Conservation (phyloP, 2,113 vertebrate species). For the Ictidomys tridecemlineatus region DNA sequence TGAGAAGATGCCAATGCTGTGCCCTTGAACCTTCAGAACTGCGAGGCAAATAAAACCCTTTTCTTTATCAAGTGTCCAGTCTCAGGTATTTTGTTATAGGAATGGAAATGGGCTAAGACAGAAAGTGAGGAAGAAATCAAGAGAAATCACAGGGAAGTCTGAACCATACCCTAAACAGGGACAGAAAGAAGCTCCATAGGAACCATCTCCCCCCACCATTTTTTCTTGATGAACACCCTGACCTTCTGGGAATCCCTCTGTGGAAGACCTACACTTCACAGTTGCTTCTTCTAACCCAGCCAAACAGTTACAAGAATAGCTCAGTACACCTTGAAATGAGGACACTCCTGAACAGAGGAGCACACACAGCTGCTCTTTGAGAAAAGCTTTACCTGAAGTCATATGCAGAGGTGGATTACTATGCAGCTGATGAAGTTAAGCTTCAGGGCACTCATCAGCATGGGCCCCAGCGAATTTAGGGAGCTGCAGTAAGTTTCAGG, state of each 20-base stretch:
- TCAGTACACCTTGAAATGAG: rapidly evolving
- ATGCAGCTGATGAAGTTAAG: background rate
- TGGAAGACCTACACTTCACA: background rate
- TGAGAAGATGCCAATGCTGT: background rate
- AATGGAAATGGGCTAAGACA: background rate
- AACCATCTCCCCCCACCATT: too few species aligned
- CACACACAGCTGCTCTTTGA: rapidly evolving
- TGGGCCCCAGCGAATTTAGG: too few species aligned
- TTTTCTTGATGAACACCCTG: background rate
- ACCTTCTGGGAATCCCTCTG: background rate
- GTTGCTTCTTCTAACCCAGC: background rate
- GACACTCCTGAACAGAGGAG: background rate
- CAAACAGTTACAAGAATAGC: background rate
- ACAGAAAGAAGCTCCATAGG: background rate
- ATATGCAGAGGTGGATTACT: background rate
- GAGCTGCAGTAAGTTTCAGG: background rate
- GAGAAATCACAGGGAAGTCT: background rate
- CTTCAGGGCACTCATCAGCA: background rate
- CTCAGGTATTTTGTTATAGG: background rate
- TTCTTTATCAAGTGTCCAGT: background rate
- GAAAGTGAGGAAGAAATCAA: background rate
- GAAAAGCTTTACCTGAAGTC: background rate
- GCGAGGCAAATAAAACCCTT: background rate
- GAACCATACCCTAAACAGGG: background rate
- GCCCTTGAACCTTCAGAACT: too few species aligned